Evolutionary conservation across 1,140 invertebrate species (phyloP).

Genomic region (Nylanderia fulva): DNA sequence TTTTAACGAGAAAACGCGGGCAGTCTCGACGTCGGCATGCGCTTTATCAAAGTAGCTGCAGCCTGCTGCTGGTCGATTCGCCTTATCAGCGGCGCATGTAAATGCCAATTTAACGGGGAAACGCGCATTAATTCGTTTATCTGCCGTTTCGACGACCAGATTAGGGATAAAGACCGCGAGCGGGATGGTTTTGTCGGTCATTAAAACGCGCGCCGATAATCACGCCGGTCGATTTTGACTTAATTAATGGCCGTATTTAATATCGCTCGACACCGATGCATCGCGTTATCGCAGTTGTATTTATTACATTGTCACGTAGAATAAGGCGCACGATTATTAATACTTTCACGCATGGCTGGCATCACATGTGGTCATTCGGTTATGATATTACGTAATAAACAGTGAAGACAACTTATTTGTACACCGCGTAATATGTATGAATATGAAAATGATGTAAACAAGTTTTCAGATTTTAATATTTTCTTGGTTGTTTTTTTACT

Average conservation of each 20-base stretch:
- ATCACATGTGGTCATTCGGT: neutral
- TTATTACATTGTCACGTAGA: constrained; percentile 1
- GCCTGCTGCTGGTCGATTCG: constrained; percentile 27
- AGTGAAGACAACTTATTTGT: neutral
- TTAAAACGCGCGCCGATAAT: constrained; percentile 36
- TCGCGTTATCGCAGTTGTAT: constrained; percentile 40
- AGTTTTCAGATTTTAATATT: neutral
- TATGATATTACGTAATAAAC: neutral
- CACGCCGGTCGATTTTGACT: constrained; percentile 6
- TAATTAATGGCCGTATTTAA: constrained; percentile 48
- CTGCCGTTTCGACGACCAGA: constrained; percentile 1
- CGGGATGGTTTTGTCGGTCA: neutral
- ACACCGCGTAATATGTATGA: too few species aligned
- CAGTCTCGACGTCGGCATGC: neutral
- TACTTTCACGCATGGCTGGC: neutral
- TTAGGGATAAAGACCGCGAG: constrained; percentile 47
- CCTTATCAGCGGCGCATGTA: constrained; percentile 51
- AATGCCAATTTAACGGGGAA: constrained; percentile 50
- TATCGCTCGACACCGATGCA: neutral
- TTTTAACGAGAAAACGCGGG: constrained; percentile 24
- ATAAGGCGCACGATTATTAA: constrained; percentile 27
- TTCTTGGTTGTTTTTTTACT: neutral
- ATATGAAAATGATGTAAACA: neutral
- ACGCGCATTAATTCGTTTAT: constrained; percentile 39
- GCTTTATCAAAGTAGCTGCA: neutral